Base-by-base conservation (phyloP, 1,140 invertebrate genomes). In the Caenorhabditis latens region DNA sequence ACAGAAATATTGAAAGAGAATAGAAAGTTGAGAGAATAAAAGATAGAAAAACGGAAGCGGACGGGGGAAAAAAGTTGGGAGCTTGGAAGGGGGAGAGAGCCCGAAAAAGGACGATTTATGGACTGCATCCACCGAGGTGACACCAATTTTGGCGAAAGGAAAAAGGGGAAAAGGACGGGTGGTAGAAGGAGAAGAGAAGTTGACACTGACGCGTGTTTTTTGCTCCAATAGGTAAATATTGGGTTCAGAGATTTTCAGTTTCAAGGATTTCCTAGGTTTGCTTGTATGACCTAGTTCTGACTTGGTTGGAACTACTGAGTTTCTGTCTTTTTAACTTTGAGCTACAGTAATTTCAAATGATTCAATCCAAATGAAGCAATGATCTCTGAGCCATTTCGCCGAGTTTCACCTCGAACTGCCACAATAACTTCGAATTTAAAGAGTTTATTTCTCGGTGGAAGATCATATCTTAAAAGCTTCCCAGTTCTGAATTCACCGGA, bases 51-150 rank as follows among this genome's bases (percentile, higher is more conserved):
- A 79, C 46, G 71, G 71, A 79, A 79, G 71, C 71, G 43, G 71
- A 32, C 71, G 46, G 71, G 71, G 42, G 21, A 79, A 79, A 63
- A 50, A 79, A 79, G 71, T 79, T 79, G 71, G 65, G 46, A 79
- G 71, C 71, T 46, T 79, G n/a, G 71, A 40, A 79, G 46, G 40
- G 65, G 46, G 65, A 50, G 65, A 50, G n/a, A 50, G 71, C 46
- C 46, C 71, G 46, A 79, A 79, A 79, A 79, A 79, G 71, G 71
- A 79, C 71, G 71, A 79, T 79, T 79, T 79, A 79, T 79, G 71
- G 71, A 79, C 71, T 79, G 71, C 71, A 50, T 79, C 71, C 71
- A 79, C 71, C n/a, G 71, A 79, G 71, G 71, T 79, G 71, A 79
- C 71, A 79, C 71, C 71, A 79, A 50, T 79, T 79, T 79, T 32